These are phyloP conservation scores for Catharus minimus DNA, from an alignment of 2,113 vertebrate genomes.

Conservation along the genomic window DNA sequence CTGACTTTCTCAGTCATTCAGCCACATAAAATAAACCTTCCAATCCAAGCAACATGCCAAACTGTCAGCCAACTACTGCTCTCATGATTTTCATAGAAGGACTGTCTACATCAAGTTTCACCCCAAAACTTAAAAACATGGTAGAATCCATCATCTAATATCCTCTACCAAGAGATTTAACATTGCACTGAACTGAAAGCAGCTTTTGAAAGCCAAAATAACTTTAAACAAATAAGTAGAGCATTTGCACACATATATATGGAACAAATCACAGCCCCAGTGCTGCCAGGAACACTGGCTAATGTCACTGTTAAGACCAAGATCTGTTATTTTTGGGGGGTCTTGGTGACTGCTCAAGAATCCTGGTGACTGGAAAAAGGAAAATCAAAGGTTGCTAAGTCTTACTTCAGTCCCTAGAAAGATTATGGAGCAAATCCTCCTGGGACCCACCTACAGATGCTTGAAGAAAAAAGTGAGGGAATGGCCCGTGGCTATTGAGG, in stretches of 20 bases:
- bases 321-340: background rate
- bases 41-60: background rate
- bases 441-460: background rate
- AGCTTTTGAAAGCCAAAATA: background rate
- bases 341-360: background rate
- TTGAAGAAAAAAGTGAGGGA: background rate
- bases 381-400: background rate
- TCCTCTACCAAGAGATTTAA: background rate
- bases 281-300: background rate
- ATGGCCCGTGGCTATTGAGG: background rate
- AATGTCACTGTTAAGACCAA: background rate
- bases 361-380: background rate
- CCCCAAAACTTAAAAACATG: background rate
- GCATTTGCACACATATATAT: background rate
- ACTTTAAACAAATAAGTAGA: background rate
- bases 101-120: background rate
- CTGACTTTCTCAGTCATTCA: background rate
- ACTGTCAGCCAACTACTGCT: background rate
- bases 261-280: background rate
- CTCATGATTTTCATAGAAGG: background rate
- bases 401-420: background rate
- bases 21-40: background rate
- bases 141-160: background rate
- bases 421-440: background rate
- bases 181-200: background rate